Percentiles rank a stretch among this genome's conserved stretches.
Evolutionary conservation across 1,140 invertebrate species (phyloP).

Genomic region (Pseudomyrmex dendroicus): DNA sequence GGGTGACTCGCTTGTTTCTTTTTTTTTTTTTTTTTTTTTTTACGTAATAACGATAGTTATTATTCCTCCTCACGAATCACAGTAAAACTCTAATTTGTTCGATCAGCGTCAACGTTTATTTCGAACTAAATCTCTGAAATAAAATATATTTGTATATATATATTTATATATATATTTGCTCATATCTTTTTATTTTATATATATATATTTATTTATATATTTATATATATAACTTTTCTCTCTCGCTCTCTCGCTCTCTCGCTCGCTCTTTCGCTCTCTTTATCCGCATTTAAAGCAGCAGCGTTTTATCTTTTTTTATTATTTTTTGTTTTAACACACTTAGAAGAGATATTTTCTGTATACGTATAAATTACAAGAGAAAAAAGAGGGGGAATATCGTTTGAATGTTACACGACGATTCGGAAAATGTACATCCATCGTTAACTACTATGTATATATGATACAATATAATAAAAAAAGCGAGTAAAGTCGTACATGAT

Average conservation of each 20-base stretch:
- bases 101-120: constrained; percentile 69
- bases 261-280: constrained; percentile 47
- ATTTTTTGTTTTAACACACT: constrained; percentile 77
- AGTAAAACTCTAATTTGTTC: constrained; percentile 78
- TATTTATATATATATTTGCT: constrained; percentile 59
- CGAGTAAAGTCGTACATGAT: constrained; percentile 69
- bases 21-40: too few relatives aligned
- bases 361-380: constrained; percentile 77
- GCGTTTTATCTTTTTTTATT: neutral
- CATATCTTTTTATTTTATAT: neutral
- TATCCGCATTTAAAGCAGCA: constrained; percentile 74
- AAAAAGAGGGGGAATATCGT: constrained; percentile 1
- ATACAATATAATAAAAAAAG: constrained; percentile 79
- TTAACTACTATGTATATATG: constrained; percentile 77
- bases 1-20: constrained; percentile 48
- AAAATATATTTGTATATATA: constrained; percentile 77
- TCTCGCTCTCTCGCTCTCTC: constrained; percentile 43
- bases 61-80: constrained; percentile 76
- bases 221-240: constrained; percentile 55
- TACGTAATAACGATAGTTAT: constrained; percentile 68
- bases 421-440: constrained; percentile 80
- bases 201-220: constrained; percentile 62
- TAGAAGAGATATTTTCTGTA: constrained; percentile 76
- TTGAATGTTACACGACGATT: constrained; percentile 74
- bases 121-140: constrained; percentile 77